Evolutionary conservation across 1,140 invertebrate genomes (phyloP), one percentile per base, ranked within the genome.

Genomic region (Aphelenchoides besseyi): DNA sequence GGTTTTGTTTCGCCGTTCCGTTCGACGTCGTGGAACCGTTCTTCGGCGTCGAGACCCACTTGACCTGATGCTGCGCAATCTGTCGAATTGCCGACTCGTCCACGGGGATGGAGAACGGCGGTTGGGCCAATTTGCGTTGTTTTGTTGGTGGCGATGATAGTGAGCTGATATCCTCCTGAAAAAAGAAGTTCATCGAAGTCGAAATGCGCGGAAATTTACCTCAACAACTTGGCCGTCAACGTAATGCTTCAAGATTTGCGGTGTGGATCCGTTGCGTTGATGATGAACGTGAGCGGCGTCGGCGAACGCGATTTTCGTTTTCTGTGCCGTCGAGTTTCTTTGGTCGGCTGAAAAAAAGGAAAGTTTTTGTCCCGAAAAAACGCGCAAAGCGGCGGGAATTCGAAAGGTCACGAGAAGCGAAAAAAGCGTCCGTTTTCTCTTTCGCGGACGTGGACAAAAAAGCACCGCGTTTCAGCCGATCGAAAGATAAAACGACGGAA

Each of bases 111-210:
- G 41, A 59, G 18, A 59, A 8, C 26, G 55, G 55, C 18, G 55
- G 55, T 33, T 59, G 55, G 5, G 5, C 55, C 16, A 59, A 23
- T 23, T 8, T 59, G 5, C 55, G 55, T 23, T 59, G 55, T 23
- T 59, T 59, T 33, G 55, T 59, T 33, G 55, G 55, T 8, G 55
- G 5, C 55, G 55, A 29, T 23, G 41, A 23, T 48, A 16, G 41
- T 12, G 41, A 23, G 12, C 41, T 23, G 41, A 48, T 23, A 16
- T 48, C 41, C 23, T 48, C 41, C 41, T 48, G 41, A 12, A 48
- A 48, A 48, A 48, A 48, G 12, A 48, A 48, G 12, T 48, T 48
- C 41, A 48, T 48, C 41, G 41, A n/a, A n/a, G n/a, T n/a, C n/a
- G n/a, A n/a, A n/a, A n/a, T n/a, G n/a, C n/a, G n/a, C n/a, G n/a